Conservation (phyloP, 2,888 invertebrate genomes). For the Drosophila macrothrix region DNA sequence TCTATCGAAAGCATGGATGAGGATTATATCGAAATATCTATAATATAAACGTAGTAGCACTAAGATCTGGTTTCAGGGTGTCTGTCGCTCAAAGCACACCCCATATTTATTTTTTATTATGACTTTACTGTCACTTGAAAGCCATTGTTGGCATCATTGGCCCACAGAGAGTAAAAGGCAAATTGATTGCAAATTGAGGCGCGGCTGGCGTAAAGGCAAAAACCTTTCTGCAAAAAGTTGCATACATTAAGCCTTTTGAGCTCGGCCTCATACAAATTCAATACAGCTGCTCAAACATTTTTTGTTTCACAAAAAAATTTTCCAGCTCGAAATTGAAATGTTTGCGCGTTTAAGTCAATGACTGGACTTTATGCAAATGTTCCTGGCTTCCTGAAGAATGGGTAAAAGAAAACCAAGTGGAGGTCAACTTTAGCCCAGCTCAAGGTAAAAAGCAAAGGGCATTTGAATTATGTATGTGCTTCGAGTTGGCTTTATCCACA, state of each 20-base stretch:
- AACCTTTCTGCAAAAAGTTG: slow-evolving; percentile 29
- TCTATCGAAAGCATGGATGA: not conserved
- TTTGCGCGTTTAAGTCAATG: slow-evolving; percentile 69
- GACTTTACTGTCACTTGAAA: slow-evolving; percentile 62
- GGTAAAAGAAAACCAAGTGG: slow-evolving; percentile 14
- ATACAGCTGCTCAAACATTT: slow-evolving; percentile 48
- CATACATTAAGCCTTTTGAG: slow-evolving; percentile 74
- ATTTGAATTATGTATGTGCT: slow-evolving; percentile 60
- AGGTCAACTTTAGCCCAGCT: slow-evolving; percentile 20
- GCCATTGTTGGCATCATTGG: slow-evolving; percentile 36
- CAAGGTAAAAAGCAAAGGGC: slow-evolving; percentile 33
- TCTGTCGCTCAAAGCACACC: not conserved
- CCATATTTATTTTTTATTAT: slow-evolving; percentile 42
- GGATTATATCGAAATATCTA: not conserved
- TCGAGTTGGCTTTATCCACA: slow-evolving; percentile 37
- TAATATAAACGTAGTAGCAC: not conserved
- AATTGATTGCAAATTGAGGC: slow-evolving; percentile 74
- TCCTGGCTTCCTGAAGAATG: slow-evolving; percentile 13
- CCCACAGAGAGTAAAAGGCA: slow-evolving; percentile 59
- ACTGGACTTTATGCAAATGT: slow-evolving; percentile 75
- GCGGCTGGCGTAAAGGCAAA: slow-evolving; percentile 42
- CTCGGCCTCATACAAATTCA: slow-evolving; percentile 50
- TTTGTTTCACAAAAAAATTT: slow-evolving; percentile 25
- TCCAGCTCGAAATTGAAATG: slow-evolving; percentile 58
- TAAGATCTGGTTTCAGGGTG: not conserved